A percentile compares a stretch with the other conserved stretches of the same genome.
Evolutionary conservation across 2,888 invertebrate genomes (phyloP).

Genomic region (Monochamus alternatus): DNA sequence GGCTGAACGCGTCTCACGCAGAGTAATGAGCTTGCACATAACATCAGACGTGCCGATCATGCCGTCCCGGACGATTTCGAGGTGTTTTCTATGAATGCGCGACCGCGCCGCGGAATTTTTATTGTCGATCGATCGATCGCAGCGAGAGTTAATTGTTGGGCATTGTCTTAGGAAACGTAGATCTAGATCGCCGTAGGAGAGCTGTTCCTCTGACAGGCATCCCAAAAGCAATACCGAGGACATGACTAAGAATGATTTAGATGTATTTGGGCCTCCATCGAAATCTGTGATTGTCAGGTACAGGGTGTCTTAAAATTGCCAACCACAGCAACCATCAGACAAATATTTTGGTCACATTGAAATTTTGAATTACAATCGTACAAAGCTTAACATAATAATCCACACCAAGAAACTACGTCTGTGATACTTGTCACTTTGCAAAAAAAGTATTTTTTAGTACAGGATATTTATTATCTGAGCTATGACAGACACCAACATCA

Average conservation of each 20-base stretch:
- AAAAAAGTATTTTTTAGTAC: too few species aligned
- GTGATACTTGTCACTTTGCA: too few species aligned
- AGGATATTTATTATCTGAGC: too few species aligned
- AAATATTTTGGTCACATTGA: too few species aligned
- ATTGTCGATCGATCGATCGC: conserved; percentile 35
- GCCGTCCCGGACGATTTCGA: conserved; percentile 35
- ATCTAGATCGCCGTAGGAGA: conserved; percentile 39
- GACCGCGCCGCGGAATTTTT: conserved; percentile 34
- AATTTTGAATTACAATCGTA: too few species aligned
- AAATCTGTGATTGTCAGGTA: background rate
- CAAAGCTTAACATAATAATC: too few species aligned
- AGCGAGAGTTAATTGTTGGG: conserved; percentile 38
- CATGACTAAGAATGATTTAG: conserved; percentile 38
- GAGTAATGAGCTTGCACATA: conserved; percentile 43
- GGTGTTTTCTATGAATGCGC: conserved; percentile 35
- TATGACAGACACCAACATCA: too few species aligned
- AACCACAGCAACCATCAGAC: too few species aligned
- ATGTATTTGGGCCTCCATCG: background rate
- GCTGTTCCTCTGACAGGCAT: conserved; percentile 36
- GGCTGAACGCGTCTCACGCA: conserved; percentile 38
- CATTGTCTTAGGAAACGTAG: conserved; percentile 44
- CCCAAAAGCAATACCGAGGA: conserved; percentile 36
- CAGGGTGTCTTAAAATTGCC: background rate
- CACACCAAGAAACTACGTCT: too few species aligned
- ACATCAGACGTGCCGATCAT: conserved; percentile 50